These are phyloP conservation scores for Periplaneta americana DNA, from an alignment of 1,140 invertebrate species.

Conservation along the genomic window DNA sequence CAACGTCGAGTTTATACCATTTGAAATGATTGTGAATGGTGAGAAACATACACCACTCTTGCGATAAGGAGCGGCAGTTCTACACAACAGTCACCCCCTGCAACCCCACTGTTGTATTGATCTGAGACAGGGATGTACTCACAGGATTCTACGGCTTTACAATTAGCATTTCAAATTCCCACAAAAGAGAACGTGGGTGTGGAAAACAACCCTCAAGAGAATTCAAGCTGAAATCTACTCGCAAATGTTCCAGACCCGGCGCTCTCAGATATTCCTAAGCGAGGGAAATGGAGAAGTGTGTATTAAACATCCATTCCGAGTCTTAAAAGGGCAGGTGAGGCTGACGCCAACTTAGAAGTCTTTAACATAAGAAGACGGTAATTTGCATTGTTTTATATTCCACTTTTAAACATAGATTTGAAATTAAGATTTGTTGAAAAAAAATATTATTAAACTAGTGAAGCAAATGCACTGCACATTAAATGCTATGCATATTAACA, in stretches of 20 bases:
- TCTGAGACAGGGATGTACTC: not conserved
- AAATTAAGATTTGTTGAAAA: not conserved
- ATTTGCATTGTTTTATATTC: not conserved
- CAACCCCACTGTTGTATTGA: not conserved
- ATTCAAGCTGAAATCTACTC: not conserved
- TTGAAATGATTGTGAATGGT: too few relatives aligned
- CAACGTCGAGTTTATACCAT: too few relatives aligned
- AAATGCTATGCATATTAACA: too few relatives aligned
- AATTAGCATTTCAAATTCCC: not conserved
- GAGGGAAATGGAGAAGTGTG: not conserved
- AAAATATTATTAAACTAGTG: too few relatives aligned
- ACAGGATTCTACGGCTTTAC: not conserved
- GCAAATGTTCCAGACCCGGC: not conserved
- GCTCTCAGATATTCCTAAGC: not conserved
- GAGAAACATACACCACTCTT: not conserved
- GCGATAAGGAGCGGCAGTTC: too few relatives aligned
- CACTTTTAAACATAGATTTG: not conserved
- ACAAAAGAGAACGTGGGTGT: not conserved
- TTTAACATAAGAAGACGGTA: not conserved
- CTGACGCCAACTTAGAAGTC: not conserved
- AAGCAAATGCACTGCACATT: too few relatives aligned
- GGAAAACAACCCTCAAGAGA: not conserved
- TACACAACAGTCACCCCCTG: not conserved
- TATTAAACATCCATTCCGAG: not conserved
- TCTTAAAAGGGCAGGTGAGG: not conserved